phyloP scores from a whole-genome alignment of 2,888 invertebrate genomes.

The Dasysyrphus tricinctus region DNA sequence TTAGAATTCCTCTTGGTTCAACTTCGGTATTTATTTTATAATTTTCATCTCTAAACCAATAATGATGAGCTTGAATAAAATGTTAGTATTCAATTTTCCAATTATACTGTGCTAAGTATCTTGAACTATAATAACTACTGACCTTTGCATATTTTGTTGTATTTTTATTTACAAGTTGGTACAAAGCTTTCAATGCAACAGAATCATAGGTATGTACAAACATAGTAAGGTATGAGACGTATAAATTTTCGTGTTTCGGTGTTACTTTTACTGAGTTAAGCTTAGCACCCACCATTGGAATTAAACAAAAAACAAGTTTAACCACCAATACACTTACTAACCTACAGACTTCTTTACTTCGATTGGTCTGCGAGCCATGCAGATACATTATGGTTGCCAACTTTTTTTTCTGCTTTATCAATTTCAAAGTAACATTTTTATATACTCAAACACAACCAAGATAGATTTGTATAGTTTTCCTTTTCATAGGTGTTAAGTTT shows the following conservation, averaged over 20 bases:
- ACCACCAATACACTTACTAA: slow-evolving; percentile 66
- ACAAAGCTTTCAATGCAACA: slow-evolving; percentile 26
- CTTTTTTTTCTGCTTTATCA: neutral
- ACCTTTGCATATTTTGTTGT: slow-evolving; percentile 44
- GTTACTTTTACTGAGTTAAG: slow-evolving; percentile 34
- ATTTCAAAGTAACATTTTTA: too few species aligned
- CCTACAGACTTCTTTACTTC: slow-evolving; percentile 29
- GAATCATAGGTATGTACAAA: neutral
- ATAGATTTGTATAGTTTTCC: too few species aligned
- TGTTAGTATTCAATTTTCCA: slow-evolving; percentile 15
- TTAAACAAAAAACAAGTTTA: slow-evolving; percentile 60
- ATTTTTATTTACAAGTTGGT: slow-evolving; percentile 15
- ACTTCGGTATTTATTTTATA: slow-evolving; percentile 11
- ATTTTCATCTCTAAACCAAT: slow-evolving; percentile 1
- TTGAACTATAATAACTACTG: slow-evolving; percentile 49
- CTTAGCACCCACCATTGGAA: slow-evolving; percentile 61
- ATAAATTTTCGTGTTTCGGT: neutral
- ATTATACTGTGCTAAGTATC: slow-evolving; percentile 29
- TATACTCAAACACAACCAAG: too few species aligned
- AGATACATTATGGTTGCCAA: slow-evolving; percentile 42
- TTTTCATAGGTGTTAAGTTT: too few species aligned
- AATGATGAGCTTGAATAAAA: slow-evolving; percentile 20
- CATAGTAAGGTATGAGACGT: neutral
- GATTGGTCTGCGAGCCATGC: slow-evolving; percentile 12
- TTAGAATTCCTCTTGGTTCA: slow-evolving; percentile 10